Conservation (phyloP, 2,797 vertebrate species). For the Cygnus olor region DNA sequence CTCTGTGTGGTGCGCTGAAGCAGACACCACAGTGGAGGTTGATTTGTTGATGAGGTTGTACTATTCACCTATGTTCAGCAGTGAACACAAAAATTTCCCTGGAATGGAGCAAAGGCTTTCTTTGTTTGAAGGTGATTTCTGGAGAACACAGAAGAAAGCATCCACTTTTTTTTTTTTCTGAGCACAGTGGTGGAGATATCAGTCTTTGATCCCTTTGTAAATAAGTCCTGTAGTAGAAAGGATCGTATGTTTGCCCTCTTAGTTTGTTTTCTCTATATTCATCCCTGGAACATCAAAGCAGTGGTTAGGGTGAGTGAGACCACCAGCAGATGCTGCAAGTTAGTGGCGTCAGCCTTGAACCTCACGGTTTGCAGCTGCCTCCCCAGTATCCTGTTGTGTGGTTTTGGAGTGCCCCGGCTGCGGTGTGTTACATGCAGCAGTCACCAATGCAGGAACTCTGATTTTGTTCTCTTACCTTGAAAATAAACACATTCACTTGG, state of each 20-base stretch:
- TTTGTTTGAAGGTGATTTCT: background rate
- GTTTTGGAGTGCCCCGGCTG: background rate
- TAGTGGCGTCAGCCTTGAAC: background rate
- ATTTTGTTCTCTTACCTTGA: background rate
- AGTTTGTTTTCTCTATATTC: background rate
- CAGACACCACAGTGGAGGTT: background rate
- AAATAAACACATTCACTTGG: background rate
- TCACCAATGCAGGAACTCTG: background rate
- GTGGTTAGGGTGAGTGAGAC: background rate
- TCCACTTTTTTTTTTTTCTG: background rate
- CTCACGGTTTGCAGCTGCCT: background rate
- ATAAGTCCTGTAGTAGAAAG: background rate
- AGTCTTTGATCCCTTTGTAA: background rate
- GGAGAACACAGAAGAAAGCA: background rate
- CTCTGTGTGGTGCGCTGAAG: background rate
- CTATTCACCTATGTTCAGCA: background rate
- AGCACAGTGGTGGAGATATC: background rate
- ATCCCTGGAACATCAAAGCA: background rate
- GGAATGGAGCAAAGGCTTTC: background rate
- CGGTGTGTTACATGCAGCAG: background rate
- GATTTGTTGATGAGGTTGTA: background rate
- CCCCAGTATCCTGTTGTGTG: rapidly evolving
- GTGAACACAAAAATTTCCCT: background rate
- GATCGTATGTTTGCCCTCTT: background rate
- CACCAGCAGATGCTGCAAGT: background rate